phyloP scores from a whole-genome alignment of 2,888 invertebrate genomes.

The Cerastoderma edule region DNA sequence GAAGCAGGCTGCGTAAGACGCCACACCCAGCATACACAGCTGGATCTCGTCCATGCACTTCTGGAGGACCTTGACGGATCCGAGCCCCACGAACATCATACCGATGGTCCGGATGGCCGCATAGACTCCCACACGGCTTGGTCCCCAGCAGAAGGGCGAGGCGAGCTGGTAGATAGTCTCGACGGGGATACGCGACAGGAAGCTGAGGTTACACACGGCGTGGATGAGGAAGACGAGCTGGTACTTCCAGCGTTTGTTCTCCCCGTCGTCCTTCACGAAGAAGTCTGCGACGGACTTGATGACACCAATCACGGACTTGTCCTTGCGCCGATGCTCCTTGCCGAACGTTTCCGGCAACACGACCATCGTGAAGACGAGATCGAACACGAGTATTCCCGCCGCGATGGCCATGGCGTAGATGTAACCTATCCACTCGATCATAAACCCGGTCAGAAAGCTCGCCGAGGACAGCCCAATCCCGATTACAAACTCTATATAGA shows the following conservation, averaged over 20 bases:
- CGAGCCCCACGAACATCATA: slow-evolving; percentile 48
- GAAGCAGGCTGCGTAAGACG: slow-evolving; percentile 45
- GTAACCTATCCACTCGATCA: slow-evolving; percentile 48
- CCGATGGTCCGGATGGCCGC: slow-evolving; percentile 35
- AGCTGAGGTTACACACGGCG: slow-evolving; percentile 43
- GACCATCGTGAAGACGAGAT: slow-evolving; percentile 32
- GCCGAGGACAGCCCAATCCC: slow-evolving; percentile 45
- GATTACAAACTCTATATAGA: slow-evolving; percentile 49
- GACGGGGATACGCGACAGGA: slow-evolving; percentile 31
- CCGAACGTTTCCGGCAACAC: slow-evolving; percentile 50
- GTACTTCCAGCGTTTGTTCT: slow-evolving; percentile 52
- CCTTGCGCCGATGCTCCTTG: slow-evolving; percentile 39
- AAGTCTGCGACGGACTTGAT: slow-evolving; percentile 38
- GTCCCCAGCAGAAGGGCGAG: slow-evolving; percentile 62
- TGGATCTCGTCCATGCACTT: slow-evolving; percentile 45
- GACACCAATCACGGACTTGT: slow-evolving; percentile 29
- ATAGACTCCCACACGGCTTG: slow-evolving; percentile 56
- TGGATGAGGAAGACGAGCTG: slow-evolving; percentile 41
- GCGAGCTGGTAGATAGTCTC: slow-evolving; percentile 60
- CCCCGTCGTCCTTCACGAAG: slow-evolving; percentile 42
- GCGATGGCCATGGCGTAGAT: slow-evolving; percentile 33
- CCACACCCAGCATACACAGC: slow-evolving; percentile 51
- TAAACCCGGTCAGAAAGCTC: slow-evolving; percentile 42
- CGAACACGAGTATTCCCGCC: slow-evolving; percentile 38
- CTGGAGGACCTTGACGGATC: slow-evolving; percentile 42